A percentile compares a stretch with the other conserved stretches of the same genome.
Conservation (phyloP, 2,888 invertebrate genomes). For the Galeopsomyia nigrocyanea region DNA sequence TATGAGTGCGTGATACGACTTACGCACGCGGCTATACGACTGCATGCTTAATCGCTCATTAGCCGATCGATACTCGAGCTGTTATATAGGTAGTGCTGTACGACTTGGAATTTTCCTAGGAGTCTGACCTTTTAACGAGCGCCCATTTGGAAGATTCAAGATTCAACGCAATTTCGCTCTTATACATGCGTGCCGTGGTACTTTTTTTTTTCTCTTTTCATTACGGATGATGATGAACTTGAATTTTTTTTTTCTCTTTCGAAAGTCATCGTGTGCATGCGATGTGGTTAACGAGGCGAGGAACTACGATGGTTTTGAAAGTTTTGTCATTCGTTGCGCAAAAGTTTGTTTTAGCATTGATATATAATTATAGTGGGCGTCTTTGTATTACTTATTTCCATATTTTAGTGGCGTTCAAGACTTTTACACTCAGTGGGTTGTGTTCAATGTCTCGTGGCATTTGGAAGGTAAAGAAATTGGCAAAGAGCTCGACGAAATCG, state of each 20-base stretch:
- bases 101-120: slow-evolving; percentile 23
- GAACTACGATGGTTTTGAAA: too few species aligned
- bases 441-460: too few species aligned
- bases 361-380: too few species aligned
- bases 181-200: neutral
- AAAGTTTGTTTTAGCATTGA: too few species aligned
- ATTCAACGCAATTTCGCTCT: neutral
- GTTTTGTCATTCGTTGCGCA: too few species aligned
- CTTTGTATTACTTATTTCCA: too few species aligned
- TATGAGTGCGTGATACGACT: slow-evolving; percentile 10
- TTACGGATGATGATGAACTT: neutral
- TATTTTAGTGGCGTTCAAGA: too few species aligned
- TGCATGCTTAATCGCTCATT: slow-evolving; percentile 35
- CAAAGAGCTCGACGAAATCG: too few species aligned
- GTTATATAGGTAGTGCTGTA: neutral
- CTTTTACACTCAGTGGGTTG: too few species aligned
- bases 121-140: slow-evolving; percentile 19
- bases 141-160: neutral
- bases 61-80: slow-evolving; percentile 23
- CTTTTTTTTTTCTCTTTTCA: neutral
- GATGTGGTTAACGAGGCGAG: too few species aligned
- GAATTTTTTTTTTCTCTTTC: neutral
- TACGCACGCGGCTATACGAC: neutral
- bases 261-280: too few species aligned
- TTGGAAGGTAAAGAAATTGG: too few species aligned